Base-by-base conservation (phyloP, 2,888 invertebrate genomes). In the Amiota communis region DNA sequence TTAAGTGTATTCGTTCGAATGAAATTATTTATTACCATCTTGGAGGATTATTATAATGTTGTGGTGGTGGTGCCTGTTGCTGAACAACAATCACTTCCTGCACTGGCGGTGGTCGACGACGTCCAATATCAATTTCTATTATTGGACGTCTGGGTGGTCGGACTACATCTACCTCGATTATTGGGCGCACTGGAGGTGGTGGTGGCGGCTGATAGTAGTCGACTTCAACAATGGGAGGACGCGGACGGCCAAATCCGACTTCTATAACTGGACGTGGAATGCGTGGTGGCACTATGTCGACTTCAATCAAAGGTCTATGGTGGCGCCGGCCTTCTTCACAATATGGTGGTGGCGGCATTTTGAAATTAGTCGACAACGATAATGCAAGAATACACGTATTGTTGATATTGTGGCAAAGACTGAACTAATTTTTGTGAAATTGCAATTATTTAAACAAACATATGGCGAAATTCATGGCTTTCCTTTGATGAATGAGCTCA, bases 241-340 rank as follows among this genome's bases (percentile, higher is more conserved):
- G 83, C 4, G 76, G 74, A 3, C 78, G 80, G 48, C 84, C 84
- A 9, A 86, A 71, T 12, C 78, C 86, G 56, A 84, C 79, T 67
- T 83, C 83, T 0, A 83, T 78, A 8, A 80, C 59, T 10, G 83
- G 83, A 1, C 86, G 81, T 0, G 85, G 83, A 6, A 83, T 65
- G 63, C 84, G 80, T 1, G 86, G 83, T 8, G 85, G 84, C 17
- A 78, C 77, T 75, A 87, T 80, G 71, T 87, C 88, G 67, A 87
- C 86, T 75, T 87, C 87, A 61, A 87, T 81, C 71, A 86, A 82
- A 70, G 87, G 87, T 23, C 85, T 81, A 51, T 80, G 80, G 46
- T 79, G 83, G 65, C 70, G 86, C 56, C 78, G 78, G 13, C 78
- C 84, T 53, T 80, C 84, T 64, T 82, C 83, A 77, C 79, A 85